Evolutionary conservation across 2,797 vertebrate species (phyloP), one percentile per base, ranked within the genome.

Genomic region (Australoheros facetus): DNA sequence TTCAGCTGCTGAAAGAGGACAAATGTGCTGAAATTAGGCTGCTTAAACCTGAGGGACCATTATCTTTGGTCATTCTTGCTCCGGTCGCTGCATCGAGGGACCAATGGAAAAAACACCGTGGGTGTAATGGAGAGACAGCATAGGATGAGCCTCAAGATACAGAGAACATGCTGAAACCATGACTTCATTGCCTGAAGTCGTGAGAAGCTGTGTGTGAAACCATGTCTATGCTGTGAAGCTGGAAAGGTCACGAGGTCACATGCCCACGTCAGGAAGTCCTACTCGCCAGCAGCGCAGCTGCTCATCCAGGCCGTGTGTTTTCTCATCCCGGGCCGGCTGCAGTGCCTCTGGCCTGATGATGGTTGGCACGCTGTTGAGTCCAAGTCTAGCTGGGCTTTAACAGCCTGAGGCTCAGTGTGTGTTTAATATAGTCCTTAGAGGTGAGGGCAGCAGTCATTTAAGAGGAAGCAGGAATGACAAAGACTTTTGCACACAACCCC

Each of bases 371-470:
- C 56, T 30, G 28, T 71, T 19, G 3, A 48, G 21, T 77, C 53
- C 14, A 28, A 6, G 19, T 55, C 60, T 45, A 42, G 32, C 37
- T 2, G 30, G 56, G n/a, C 55, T 56, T 79, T 30, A 53, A 75
- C 60, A 75, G 19, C 12, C 11, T 28, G 23, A 16, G 66, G 71
- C 51, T 71, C 32, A 71, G 51, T 42, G 30, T 6, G 9, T 28
- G 57, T 58, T 84, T 48, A 42, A 37, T 34, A 23, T n/a, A 64
- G 57, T 32, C 19, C 17, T 34, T 9, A 17, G 17, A 75, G 39
- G 55, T 77, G 56, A 77, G 51, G 57, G 21, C 56, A 73, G 34
- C 56, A 16, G 42, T 58, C n/a, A 32, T 58, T 57, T 26, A 28
- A 75, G 57, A 32, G n/a, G 56, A 71, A 77, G 64, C 69, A 56